Conservation (phyloP, 2,888 invertebrate genomes). For the Amiota communis region DNA sequence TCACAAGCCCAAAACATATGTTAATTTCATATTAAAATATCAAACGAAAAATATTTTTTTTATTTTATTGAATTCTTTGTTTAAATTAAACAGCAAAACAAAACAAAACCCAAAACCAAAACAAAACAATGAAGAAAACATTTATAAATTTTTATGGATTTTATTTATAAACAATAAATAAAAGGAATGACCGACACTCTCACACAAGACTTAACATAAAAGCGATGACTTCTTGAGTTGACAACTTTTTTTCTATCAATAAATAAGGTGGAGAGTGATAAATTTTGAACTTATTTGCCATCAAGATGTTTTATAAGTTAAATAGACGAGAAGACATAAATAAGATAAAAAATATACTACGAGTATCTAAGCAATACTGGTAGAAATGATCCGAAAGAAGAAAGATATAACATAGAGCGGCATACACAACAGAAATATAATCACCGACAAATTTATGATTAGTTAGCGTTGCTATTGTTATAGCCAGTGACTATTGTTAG, state of each 20-base stretch:
- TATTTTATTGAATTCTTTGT: too few species aligned
- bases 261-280: background rate
- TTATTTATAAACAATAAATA: conserved; percentile 13
- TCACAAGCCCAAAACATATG: conserved; percentile 33
- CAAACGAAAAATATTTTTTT: conserved; percentile 8
- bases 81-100: background rate
- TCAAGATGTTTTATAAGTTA: conserved; percentile 25
- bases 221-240: background rate
- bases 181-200: background rate
- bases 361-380: background rate
- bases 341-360: background rate
- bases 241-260: conserved; percentile 1
- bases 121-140: background rate
- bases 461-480: conserved; percentile 45
- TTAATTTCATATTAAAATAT: conserved; percentile 34
- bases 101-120: background rate
- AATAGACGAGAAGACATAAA: conserved; percentile 10
- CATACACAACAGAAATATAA: conserved; percentile 50
- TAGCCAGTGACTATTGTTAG: conserved; percentile 37
- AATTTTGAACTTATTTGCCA: conserved; percentile 33
- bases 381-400: conserved; percentile 13
- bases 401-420: conserved; percentile 16
- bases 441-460: conserved; percentile 66
- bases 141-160: conserved; percentile 8
- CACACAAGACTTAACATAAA: background rate